phyloP scores from a whole-genome alignment of 2,888 invertebrate species.

The Amphiduros pacificus region DNA sequence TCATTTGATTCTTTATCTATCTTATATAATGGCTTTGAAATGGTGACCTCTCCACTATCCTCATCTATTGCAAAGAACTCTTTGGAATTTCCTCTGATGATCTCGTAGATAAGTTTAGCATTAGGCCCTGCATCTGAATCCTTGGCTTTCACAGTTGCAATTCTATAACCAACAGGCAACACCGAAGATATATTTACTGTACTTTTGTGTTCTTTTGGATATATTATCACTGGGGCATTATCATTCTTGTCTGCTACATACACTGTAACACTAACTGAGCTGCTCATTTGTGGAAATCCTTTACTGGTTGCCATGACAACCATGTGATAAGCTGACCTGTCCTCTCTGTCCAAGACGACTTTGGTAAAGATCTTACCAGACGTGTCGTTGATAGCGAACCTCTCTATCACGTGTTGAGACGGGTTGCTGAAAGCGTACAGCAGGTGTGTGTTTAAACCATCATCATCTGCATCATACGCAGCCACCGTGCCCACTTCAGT shows the following conservation, averaged over 20 bases:
- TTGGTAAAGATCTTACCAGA: background rate
- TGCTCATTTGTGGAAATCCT: background rate
- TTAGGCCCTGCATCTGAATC: background rate
- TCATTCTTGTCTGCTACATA: background rate
- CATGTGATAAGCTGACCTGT: background rate
- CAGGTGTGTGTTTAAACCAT: background rate
- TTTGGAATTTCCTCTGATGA: constrained; percentile 14
- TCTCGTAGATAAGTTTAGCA: background rate
- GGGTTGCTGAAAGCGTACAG: background rate
- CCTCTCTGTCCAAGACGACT: background rate
- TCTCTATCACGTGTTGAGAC: background rate
- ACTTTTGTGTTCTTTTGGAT: background rate
- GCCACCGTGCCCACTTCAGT: background rate
- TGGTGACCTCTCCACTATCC: background rate
- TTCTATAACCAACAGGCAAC: background rate
- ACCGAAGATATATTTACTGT: background rate
- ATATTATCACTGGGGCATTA: background rate
- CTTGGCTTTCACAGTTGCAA: background rate
- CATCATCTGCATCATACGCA: background rate
- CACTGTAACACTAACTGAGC: background rate
- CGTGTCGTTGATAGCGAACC: background rate
- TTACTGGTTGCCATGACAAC: background rate
- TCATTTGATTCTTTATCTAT: background rate
- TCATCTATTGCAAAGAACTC: background rate
- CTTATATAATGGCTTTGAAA: background rate